Percentiles rank a stretch among this genome's conserved stretches.
Evolutionary conservation across 1,140 invertebrate species (phyloP).

Genomic region (Ceratosolen solmsi): DNA sequence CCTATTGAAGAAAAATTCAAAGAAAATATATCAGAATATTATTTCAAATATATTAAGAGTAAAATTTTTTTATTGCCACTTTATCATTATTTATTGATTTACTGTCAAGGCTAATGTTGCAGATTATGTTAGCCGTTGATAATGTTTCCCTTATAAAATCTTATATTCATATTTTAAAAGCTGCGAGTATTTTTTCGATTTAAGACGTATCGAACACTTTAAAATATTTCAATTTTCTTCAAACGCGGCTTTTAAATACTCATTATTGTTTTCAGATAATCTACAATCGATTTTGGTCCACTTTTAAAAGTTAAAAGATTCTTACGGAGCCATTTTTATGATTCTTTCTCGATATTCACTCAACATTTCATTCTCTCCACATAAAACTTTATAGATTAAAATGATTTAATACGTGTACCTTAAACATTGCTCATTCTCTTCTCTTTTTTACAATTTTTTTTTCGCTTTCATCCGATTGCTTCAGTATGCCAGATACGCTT

Average conservation of each 20-base stretch:
- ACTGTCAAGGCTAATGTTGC: background rate
- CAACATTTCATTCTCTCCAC: constrained; percentile 1
- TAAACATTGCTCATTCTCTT: background rate
- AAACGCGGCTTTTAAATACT: background rate
- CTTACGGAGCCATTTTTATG: background rate
- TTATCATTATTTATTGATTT: no score
- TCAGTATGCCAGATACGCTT: background rate
- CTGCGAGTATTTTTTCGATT: background rate
- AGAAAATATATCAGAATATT: no score
- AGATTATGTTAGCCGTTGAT: background rate
- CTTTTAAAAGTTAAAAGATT: background rate
- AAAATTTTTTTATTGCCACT: no score
- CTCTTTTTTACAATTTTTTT: constrained; percentile 40
- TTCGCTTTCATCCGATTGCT: constrained; percentile 20
- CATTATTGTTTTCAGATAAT: constrained; percentile 1
- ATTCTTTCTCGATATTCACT: background rate
- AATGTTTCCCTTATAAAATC: background rate
- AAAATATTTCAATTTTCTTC: background rate
- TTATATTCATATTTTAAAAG: no score
- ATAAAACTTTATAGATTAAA: constrained; percentile 24
- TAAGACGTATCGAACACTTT: background rate
- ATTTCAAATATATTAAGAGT: no score
- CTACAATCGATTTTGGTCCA: background rate
- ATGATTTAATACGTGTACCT: constrained; percentile 6
- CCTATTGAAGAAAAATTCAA: no score